A percentile compares a stretch with the other conserved stretches of the same genome.
phyloP scores from a whole-genome alignment of 2,888 invertebrate genomes.

The Drosophila algonquin region DNA sequence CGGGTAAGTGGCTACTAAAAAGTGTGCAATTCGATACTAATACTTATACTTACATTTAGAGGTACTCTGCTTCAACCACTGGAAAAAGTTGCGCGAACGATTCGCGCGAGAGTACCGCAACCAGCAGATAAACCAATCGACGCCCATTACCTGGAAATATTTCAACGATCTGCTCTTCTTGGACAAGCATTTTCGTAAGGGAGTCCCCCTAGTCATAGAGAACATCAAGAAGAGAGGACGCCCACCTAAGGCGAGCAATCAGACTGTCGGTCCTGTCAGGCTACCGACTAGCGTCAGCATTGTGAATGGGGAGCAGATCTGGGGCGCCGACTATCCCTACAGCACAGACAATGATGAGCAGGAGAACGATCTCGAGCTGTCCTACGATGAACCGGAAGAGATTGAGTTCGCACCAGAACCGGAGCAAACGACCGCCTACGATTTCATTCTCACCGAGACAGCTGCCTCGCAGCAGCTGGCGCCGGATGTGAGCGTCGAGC shows the following conservation, averaged over 20 bases:
- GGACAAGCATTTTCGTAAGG: constrained; percentile 75
- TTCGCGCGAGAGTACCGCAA: constrained; percentile 79
- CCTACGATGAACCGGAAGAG: constrained; percentile 51
- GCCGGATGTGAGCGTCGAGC: constrained; percentile 13
- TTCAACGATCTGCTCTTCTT: constrained; percentile 76
- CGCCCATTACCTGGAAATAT: constrained; percentile 74
- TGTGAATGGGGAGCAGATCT: constrained; percentile 63
- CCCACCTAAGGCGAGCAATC: constrained; percentile 53
- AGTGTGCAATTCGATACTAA: no score
- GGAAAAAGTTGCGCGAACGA: constrained; percentile 79
- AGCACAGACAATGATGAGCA: constrained; percentile 62
- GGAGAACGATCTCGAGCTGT: constrained; percentile 53
- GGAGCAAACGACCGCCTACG: constrained; percentile 42
- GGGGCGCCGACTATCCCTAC: constrained; percentile 74
- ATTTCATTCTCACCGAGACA: constrained; percentile 57
- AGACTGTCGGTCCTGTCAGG: not conserved
- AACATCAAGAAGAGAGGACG: constrained; percentile 68
- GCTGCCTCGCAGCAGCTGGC: constrained; percentile 22
- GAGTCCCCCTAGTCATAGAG: constrained; percentile 65
- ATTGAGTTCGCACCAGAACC: constrained; percentile 59
- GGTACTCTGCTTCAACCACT: constrained; percentile 77
- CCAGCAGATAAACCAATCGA: constrained; percentile 63
- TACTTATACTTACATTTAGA: constrained; percentile 46
- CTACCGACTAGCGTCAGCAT: constrained; percentile 25
- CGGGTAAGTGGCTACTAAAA: constrained; percentile 58